A percentile compares a stretch with the other conserved stretches of the same genome.
Conservation (phyloP, 2,113 vertebrate genomes). For the Austrofundulus limnaeus region DNA sequence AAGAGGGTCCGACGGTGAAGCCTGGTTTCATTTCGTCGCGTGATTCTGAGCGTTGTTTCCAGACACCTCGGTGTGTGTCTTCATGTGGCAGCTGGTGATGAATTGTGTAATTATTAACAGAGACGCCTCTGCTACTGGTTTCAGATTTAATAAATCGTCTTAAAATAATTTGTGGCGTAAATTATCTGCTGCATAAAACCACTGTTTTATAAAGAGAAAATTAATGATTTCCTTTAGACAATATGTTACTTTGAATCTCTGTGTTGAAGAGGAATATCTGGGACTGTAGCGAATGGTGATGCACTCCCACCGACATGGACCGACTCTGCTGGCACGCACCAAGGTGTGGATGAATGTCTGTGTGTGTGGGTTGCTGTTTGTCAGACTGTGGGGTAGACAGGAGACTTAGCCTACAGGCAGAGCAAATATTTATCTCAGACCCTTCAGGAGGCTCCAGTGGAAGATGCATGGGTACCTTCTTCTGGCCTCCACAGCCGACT, state of each 20-base stretch:
- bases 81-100: slow-evolving; percentile 36
- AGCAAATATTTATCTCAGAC: slow-evolving; percentile 69
- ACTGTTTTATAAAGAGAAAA: background rate
- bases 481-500: slow-evolving; percentile 21
- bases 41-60: slow-evolving; percentile 29
- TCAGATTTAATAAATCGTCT: background rate
- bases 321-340: slow-evolving; percentile 14
- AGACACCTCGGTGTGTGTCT: slow-evolving; percentile 17
- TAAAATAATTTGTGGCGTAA: background rate
- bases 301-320: background rate
- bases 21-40: slow-evolving; percentile 22
- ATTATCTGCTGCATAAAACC: background rate
- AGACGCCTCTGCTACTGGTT: slow-evolving; percentile 5
- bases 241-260: background rate
- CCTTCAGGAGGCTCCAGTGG: slow-evolving; percentile 29
- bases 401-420: slow-evolving; percentile 35
- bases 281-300: background rate
- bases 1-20: slow-evolving; percentile 2
- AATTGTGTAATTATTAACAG: slow-evolving; percentile 69
- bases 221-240: background rate
- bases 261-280: background rate
- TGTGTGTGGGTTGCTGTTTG: slow-evolving; percentile 14
- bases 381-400: slow-evolving; percentile 23
- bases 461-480: slow-evolving; percentile 16
- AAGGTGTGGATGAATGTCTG: slow-evolving; percentile 9